These are phyloP conservation scores for Eira barbara DNA, from an alignment of 2,113 vertebrate genomes.

Conservation along the genomic window DNA sequence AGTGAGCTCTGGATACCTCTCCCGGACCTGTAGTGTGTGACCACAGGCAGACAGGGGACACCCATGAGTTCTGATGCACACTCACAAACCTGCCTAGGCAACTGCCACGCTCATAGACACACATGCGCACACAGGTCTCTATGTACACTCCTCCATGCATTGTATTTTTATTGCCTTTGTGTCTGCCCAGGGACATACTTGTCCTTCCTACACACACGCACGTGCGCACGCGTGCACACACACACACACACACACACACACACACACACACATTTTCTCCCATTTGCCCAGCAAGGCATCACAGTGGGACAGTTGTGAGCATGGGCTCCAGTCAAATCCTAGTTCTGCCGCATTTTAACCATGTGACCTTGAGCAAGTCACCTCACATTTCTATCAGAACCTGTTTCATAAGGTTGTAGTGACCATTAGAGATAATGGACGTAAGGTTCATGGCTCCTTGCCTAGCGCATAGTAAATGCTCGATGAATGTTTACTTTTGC, in stretches of 20 bases:
- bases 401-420: not conserved
- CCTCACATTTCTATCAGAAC: not conserved
- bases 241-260: no score
- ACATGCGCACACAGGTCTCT: not conserved
- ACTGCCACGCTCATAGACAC: not conserved
- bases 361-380: not conserved
- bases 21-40: not conserved
- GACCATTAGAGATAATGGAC: not conserved
- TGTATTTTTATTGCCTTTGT: not conserved
- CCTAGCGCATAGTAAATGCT: not conserved
- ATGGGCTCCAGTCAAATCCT: not conserved
- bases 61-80: fast-evolving
- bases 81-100: not conserved
- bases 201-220: not conserved
- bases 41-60: not conserved
- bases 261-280: not conserved
- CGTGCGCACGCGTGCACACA: no score
- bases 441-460: not conserved
- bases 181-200: not conserved
- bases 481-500: not conserved
- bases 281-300: not conserved
- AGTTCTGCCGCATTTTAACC: not conserved
- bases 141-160: fast-evolving
- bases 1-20: not conserved
- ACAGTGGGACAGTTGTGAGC: not conserved